phyloP scores from a whole-genome alignment of 2,888 invertebrate species.

The Cotesia congregata region DNA sequence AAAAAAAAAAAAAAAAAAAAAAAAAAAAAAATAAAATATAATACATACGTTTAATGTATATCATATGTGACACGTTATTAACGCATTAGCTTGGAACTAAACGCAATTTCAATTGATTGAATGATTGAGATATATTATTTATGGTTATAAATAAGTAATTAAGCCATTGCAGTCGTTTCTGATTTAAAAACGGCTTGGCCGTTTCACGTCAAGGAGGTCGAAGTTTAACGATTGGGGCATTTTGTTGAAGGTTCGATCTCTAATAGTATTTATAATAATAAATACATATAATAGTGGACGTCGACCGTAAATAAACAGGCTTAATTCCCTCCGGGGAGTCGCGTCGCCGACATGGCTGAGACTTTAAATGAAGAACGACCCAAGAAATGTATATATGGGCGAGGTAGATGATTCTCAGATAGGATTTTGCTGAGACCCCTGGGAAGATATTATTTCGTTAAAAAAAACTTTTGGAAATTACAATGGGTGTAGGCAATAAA shows the following conservation, averaged over 20 bases:
- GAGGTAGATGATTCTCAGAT: conserved; percentile 45
- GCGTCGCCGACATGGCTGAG: conserved; percentile 29
- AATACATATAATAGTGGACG: conserved; percentile 30
- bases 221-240: too few species aligned
- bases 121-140: not conserved
- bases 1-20: not conserved
- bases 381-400: conserved; percentile 26
- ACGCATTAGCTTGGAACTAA: not conserved
- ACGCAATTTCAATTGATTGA: not conserved
- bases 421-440: conserved; percentile 47
- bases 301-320: conserved; percentile 47
- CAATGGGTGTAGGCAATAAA: not conserved
- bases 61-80: not conserved
- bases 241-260: not conserved
- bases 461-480: not conserved
- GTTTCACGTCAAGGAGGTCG: too few species aligned
- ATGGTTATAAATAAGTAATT: not conserved
- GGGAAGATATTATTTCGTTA: conserved; percentile 42
- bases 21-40: not conserved
- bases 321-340: conserved; percentile 39
- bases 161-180: not conserved
- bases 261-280: not conserved
- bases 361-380: conserved; percentile 30
- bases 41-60: not conserved
- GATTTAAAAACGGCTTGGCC: not conserved